These are phyloP conservation scores for Reticulitermes speratus DNA, from an alignment of 1,140 invertebrate genomes.

Conservation along the genomic window DNA sequence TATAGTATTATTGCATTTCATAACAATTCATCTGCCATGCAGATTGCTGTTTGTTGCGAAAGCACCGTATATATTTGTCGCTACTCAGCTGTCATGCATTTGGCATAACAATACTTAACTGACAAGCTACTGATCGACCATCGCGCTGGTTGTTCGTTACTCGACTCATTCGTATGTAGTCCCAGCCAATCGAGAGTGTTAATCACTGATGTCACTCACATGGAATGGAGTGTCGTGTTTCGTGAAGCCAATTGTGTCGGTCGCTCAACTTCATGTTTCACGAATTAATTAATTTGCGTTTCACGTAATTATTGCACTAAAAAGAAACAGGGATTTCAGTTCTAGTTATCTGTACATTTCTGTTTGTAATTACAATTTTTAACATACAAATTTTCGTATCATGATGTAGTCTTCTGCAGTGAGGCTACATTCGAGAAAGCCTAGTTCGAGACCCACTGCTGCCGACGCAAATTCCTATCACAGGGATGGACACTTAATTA, in stretches of 20 bases:
- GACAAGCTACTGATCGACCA: background rate
- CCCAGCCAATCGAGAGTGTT: background rate
- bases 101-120: slow-evolving; percentile 16
- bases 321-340: no score
- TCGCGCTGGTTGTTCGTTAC: background rate
- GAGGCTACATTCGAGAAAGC: no score
- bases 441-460: no score
- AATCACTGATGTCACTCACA: background rate
- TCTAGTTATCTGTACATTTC: no score
- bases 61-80: background rate
- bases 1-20: no score
- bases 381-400: no score
- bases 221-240: background rate
- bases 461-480: no score
- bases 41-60: background rate
- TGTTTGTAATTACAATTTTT: no score
- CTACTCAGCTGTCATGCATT: slow-evolving; percentile 17
- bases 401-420: no score
- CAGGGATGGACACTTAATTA: no score
- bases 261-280: background rate
- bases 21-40: background rate
- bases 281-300: no score
- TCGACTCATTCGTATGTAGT: background rate
- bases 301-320: no score
- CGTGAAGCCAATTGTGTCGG: background rate